Conservation (phyloP, 2,797 vertebrate genomes). For the Clangula hyemalis region DNA sequence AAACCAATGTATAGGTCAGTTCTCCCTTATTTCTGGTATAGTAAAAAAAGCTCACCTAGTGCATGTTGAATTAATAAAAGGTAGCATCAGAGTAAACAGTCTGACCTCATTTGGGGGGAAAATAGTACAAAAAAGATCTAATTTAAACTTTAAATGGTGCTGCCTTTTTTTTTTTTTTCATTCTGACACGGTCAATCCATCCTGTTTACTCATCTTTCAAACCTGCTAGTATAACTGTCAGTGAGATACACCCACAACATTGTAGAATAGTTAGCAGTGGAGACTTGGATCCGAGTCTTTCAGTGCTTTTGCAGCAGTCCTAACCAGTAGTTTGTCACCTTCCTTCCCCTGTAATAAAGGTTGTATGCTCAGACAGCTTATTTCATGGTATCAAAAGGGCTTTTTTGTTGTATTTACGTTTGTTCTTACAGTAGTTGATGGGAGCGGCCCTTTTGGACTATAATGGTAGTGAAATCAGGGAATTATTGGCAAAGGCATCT, state of each 20-base stretch:
- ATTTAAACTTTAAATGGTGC: neutral
- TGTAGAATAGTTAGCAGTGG: accelerated
- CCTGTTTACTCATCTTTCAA: neutral
- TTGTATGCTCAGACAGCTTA: accelerated
- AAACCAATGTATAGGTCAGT: neutral
- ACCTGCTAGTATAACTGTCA: accelerated
- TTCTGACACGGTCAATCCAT: neutral
- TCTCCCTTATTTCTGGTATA: neutral
- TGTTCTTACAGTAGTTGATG: neutral
- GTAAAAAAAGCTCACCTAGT: accelerated
- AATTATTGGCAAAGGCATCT: neutral
- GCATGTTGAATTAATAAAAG: neutral
- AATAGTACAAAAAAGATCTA: neutral
- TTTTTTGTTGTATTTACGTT: neutral
- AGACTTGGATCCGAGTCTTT: accelerated
- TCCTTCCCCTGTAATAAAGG: accelerated
- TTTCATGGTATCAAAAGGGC: neutral
- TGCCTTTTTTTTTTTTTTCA: neutral
- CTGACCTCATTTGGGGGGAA: neutral
- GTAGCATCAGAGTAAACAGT: neutral
- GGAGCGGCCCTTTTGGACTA: too few relatives aligned
- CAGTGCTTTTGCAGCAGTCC: accelerated
- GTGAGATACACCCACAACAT: accelerated
- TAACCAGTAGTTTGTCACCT: accelerated
- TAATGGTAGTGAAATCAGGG: neutral